Conservation (phyloP, 1,140 invertebrate species). For the Carposina sasakii region DNA sequence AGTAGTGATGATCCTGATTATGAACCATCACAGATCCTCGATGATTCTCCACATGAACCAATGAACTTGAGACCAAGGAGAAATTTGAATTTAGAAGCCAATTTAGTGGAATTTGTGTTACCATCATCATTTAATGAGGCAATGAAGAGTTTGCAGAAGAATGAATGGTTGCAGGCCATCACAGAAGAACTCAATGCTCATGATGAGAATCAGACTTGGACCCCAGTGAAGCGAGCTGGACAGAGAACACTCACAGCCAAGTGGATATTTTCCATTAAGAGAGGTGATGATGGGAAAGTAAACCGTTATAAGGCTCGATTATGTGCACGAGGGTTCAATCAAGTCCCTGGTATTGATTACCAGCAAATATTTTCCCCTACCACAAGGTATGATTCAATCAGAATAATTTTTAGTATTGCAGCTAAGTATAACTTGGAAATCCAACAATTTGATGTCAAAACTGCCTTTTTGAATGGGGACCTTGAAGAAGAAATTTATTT, state of each 20-base stretch:
- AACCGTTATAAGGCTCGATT: slow-evolving; percentile 27
- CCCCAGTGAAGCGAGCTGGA: background rate
- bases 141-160: slow-evolving; percentile 2
- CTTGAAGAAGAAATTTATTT: background rate
- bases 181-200: background rate
- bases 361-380: slow-evolving; percentile 61
- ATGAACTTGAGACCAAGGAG: background rate
- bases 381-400: slow-evolving; percentile 41
- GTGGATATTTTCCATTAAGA: slow-evolving; percentile 26
- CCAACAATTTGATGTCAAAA: background rate
- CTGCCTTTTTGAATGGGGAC: background rate
- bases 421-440: background rate
- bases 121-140: slow-evolving; percentile 19
- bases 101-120: slow-evolving; percentile 13
- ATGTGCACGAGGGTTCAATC: slow-evolving; percentile 29
- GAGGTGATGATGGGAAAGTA: slow-evolving; percentile 12
- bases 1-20: slow-evolving; percentile 6
- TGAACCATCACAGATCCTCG: slow-evolving; percentile 12
- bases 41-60: background rate
- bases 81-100: slow-evolving; percentile 15
- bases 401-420: slow-evolving; percentile 33
- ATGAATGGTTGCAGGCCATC: background rate
- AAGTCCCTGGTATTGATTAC: slow-evolving; percentile 50
- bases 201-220: background rate
- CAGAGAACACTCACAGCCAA: slow-evolving; percentile 8